phyloP scores from a whole-genome alignment of 2,888 invertebrate species.

The Chelonus formosanus region DNA sequence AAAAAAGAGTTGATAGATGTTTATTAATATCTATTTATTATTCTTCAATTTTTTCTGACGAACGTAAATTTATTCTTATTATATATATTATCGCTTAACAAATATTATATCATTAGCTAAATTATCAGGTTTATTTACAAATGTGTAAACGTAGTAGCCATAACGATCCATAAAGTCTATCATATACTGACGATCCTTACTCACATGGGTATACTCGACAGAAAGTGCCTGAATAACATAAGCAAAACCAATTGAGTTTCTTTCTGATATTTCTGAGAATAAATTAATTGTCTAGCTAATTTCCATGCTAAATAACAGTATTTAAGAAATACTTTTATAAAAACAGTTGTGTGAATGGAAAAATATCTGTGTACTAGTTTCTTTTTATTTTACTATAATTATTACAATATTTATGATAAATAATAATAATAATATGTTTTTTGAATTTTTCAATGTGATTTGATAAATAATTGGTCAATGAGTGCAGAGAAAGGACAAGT shows the following conservation, averaged over 20 bases:
- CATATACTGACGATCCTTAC: conserved; percentile 59
- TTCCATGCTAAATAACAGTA: no score
- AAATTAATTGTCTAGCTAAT: neutral
- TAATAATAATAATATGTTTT: no score
- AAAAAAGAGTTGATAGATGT: no score
- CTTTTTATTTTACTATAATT: no score
- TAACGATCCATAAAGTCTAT: conserved; percentile 60
- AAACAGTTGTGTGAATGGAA: no score
- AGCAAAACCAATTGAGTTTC: neutral
- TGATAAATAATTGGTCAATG: no score
- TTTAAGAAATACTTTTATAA: neutral
- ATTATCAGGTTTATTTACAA: conserved; percentile 62
- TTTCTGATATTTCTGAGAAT: neutral
- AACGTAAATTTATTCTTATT: neutral
- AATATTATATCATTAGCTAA: conserved; percentile 68
- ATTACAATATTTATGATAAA: no score
- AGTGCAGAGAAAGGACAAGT: no score
- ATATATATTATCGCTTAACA: conserved; percentile 51
- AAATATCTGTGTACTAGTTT: no score
- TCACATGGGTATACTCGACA: conserved; percentile 66
- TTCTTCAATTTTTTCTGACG: no score
- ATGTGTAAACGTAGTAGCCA: conserved; percentile 62
- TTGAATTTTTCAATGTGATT: no score
- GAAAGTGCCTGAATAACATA: conserved; percentile 57
- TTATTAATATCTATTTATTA: no score